Conservation (phyloP, 1,140 invertebrate genomes). For the Drosophila chauvacae region DNA sequence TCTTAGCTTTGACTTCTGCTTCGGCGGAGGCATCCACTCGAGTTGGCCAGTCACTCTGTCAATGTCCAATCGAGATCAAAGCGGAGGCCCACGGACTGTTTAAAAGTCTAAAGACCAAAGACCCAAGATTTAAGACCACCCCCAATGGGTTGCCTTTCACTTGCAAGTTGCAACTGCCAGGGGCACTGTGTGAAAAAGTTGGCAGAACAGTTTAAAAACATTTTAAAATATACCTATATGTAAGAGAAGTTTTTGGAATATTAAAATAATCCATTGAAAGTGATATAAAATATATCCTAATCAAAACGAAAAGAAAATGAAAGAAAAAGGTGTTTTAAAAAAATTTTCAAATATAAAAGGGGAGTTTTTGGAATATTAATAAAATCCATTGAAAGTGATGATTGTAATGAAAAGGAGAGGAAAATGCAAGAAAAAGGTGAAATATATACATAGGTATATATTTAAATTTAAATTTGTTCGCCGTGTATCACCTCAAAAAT, state of each 20-base stretch:
- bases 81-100: slow-evolving; percentile 4
- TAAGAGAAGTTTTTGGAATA: neutral
- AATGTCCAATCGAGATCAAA: slow-evolving; percentile 43
- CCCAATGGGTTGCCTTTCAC: slow-evolving; percentile 42
- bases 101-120: slow-evolving; percentile 20
- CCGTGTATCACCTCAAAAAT: slow-evolving; percentile 30
- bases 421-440: neutral
- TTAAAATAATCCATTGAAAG: neutral
- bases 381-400: too few relatives aligned
- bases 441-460: too few relatives aligned
- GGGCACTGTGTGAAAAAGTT: neutral
- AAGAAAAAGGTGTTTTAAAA: too few relatives aligned
- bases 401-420: neutral
- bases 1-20: neutral
- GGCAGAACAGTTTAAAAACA: neutral
- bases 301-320: neutral
- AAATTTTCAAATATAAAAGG: too few relatives aligned
- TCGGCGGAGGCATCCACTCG: slow-evolving; percentile 15
- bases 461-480: neutral
- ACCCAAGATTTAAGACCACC: slow-evolving; percentile 25
- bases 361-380: too few relatives aligned
- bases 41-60: slow-evolving; percentile 31
- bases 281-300: too few relatives aligned
- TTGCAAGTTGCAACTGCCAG: slow-evolving; percentile 12
- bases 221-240: fast-evolving